Base-by-base conservation (phyloP, 2,113 vertebrate species). In the Sphaerodactylus townsendi region DNA sequence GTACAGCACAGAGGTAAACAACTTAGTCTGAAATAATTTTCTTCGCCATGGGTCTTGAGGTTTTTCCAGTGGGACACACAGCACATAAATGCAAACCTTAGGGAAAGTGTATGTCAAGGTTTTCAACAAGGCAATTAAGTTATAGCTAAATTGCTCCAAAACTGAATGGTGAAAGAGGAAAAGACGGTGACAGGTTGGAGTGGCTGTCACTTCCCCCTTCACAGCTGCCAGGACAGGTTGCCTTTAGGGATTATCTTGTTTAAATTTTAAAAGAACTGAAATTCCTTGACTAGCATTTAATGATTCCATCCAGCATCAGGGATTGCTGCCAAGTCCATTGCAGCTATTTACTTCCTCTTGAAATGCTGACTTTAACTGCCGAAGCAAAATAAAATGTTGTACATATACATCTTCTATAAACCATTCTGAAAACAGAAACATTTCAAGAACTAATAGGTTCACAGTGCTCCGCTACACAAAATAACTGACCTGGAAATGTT, bases 331-430 rank as follows among this genome's bases (percentile, higher is more conserved):
- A 80, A 15, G 79, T 37, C 37, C 79, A 88, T 44, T 46, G 85
- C 92, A 90, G 83, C 85, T 5, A 50, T 39, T 77, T 44, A n/a
- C 81, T 92, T 78, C 59, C 82, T 87, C 86, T 28, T 85, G 82
- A 87, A 56, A n/a, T 87, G 41, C 65, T 92, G 77, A 81, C 13
- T 28, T n/a, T 82, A 76, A 72, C 28, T 81, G 64, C 83, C 21
- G 1, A 28, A 77, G 33, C 76, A 69, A 85, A 78, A 88, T 83
- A 53, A 79, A 83, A 35, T 72, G 81, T 66, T 85, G 62, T 81
- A 59, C 35, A 76, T 88, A 89, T 88, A 50, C 65, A 46, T 56
- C 73, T 48, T 75, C 66, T 86, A 76, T 62, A 82, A 89, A 89
- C 46, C 33, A 10, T 87, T 77, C 82, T 41, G 56, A 44, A 83